Base-by-base conservation (phyloP, 2,797 vertebrate genomes). In the Hybognathus amarus region DNA sequence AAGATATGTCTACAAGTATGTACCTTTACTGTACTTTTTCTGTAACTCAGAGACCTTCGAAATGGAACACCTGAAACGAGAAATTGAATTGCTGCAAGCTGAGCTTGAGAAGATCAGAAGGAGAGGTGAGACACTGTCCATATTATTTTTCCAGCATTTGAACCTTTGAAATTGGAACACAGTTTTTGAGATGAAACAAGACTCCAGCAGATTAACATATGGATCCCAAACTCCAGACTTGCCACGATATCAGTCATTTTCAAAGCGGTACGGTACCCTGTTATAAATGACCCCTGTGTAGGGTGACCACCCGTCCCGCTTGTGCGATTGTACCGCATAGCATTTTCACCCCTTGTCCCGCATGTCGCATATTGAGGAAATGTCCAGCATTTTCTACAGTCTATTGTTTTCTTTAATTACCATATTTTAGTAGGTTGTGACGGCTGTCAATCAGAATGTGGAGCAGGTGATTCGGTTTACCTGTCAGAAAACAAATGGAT, bases 101-200 rank as follows among this genome's bases (percentile, higher is more conserved):
- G 98, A 99, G 91, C 92, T 99, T 86, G 97, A 98, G 87, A 97
- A 94, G 91, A 96, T 99, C 70, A 98, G n/a, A 96, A 91, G 86
- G 94, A 54, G 98, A 99, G 96, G 98, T 99, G 90, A 79, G 56
- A 67, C 27, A 63, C 12, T 17, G 33, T 13, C 6, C 8, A 15
- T 36, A 56, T 18, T 40, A 64, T 38, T 20, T 20, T 33, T 24
- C 12, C 63, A 2, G 18, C 4, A 67, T 36, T 9, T 27, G 30
- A 54, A 13, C 1, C 67, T 59, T n/a, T 24, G 6, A 45, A 20
- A 66, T 74, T 50, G 17, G 17, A 52, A 50, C 11, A 9, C 20
- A 75, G 20, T 36, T 7, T 75, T 75, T 73, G 27, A 20, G 27
- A 73, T 33, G 27, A 52, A 73, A 52, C 10, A 22, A 30, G 30